Evolutionary conservation across 1,140 invertebrate species (phyloP), one percentile per base, ranked within the genome.

Genomic region (Drosophila albomicans): DNA sequence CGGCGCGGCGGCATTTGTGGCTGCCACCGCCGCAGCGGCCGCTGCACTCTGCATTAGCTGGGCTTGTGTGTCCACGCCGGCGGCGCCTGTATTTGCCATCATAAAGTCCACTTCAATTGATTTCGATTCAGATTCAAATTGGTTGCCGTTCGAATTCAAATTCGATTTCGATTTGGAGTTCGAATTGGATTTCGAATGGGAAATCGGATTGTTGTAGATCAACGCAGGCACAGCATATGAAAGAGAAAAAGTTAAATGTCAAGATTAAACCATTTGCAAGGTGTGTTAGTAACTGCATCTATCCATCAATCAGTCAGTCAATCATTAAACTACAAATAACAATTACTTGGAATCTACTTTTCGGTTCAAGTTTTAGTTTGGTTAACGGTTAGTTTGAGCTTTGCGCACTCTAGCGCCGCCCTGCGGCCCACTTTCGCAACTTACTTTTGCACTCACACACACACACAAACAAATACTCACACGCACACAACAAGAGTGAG

Each of bases 1-100:
- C 96, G 93, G 96, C 95, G 93, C 97, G 7, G 91, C 67, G 16
- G 78, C 93, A 92, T 97, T 97, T 92, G 98, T 88, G 16, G 86
- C 81, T 38, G 82, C 84, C 56, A 85, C 80, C 35, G 91, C 80
- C 8, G 84, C 87, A 1, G 85, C 82, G n/a, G 88, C 85, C 54
- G 97, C 96, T 81, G 97, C 97, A 91, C 96, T 82, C 72, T 91
- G 76, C 81, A 74, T 94, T 35, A 91, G 92, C 73, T 94, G 94
- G 64, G 94, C 93, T 77, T 94, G 94, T 75, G 94, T 94, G 75
- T 94, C 93, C 69, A 94, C 93, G 90, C 92, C 93, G 81, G 92
- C 93, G 90, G 94, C 93, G 87, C 91, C 90, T 25, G 94, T 93
- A 87, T 94, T 94, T 64, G 92, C 92, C 92, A 92, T 92, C 78